phyloP scores from a whole-genome alignment of 92 coral and sea anemone species.

The Phenganax stokvisi region DNA sequence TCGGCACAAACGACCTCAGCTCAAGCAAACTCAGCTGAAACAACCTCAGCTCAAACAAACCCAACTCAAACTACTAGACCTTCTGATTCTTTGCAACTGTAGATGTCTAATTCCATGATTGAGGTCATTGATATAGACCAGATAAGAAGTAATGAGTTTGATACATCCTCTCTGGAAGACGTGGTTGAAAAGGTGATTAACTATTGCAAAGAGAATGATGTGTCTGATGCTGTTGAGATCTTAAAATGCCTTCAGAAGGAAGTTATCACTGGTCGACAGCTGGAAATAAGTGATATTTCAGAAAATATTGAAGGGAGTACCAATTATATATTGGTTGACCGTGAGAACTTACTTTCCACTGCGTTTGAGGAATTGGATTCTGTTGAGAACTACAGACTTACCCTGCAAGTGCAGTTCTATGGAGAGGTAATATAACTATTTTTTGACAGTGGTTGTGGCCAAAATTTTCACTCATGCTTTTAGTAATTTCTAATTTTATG shows the following conservation, averaged over 20 bases:
- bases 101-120: no score
- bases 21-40: no score
- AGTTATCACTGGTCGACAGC: neutral
- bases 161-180: neutral
- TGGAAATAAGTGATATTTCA: neutral
- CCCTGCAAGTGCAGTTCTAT: slow-evolving; percentile 51
- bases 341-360: slow-evolving; percentile 41
- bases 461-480: no score
- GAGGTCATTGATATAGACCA: no score
- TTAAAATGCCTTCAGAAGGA: neutral
- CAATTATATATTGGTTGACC: slow-evolving; percentile 45
- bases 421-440: slow-evolving; percentile 38
- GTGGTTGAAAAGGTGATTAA: neutral
- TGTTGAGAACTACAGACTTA: slow-evolving; percentile 32
- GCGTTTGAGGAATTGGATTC: slow-evolving; percentile 46
- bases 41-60: no score
- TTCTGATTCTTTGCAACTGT: no score
- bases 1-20: no score
- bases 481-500: no score
- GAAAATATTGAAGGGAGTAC: slow-evolving; percentile 44
- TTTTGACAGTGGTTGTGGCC: no score
- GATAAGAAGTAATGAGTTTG: neutral
- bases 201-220: neutral
- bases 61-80: no score
- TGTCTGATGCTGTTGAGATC: neutral